A percentile compares a stretch with the other conserved stretches of the same genome.
Conservation (phyloP, 2,888 invertebrate genomes). For the Parascotia fuliginaria region DNA sequence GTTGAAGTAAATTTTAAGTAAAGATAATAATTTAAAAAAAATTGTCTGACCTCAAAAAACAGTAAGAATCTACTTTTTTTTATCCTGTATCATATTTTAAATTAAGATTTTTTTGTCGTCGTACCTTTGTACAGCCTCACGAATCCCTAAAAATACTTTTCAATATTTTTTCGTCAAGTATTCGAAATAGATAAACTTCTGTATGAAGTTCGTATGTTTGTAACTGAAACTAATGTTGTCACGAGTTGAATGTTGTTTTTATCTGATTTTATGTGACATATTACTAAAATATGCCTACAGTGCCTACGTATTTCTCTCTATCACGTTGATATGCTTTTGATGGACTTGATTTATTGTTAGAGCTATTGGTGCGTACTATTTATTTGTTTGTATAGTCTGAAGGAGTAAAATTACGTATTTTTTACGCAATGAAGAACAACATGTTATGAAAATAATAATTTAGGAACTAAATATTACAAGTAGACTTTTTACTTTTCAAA, state of each 20-base stretch:
- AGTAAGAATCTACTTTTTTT: too few species aligned
- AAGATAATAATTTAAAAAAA: too few species aligned
- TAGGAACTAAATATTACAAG: too few species aligned
- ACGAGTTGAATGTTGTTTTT: conserved; percentile 42
- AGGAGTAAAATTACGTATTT: too few species aligned
- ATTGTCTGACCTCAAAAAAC: too few species aligned
- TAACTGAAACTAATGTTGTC: conserved; percentile 52
- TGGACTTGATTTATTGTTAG: conserved; percentile 16
- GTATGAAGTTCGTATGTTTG: conserved; percentile 46
- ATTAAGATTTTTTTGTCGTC: too few species aligned
- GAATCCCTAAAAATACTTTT: conserved; percentile 55
- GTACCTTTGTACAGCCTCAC: conserved; percentile 29
- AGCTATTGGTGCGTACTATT: not conserved
- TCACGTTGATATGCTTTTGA: conserved; percentile 10
- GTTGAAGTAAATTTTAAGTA: too few species aligned
- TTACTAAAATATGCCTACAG: conserved; percentile 34
- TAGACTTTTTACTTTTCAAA: too few species aligned
- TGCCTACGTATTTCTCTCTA: conserved; percentile 23
- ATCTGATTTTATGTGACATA: conserved; percentile 45
- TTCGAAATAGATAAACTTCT: conserved; percentile 58
- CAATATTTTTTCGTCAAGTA: conserved; percentile 58
- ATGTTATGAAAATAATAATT: too few species aligned
- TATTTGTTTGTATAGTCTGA: not conserved
- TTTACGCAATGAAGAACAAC: too few species aligned
- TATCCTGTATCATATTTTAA: too few species aligned